These are phyloP conservation scores for Ooceraea biroi DNA, from an alignment of 1,140 invertebrate species.

Conservation along the genomic window DNA sequence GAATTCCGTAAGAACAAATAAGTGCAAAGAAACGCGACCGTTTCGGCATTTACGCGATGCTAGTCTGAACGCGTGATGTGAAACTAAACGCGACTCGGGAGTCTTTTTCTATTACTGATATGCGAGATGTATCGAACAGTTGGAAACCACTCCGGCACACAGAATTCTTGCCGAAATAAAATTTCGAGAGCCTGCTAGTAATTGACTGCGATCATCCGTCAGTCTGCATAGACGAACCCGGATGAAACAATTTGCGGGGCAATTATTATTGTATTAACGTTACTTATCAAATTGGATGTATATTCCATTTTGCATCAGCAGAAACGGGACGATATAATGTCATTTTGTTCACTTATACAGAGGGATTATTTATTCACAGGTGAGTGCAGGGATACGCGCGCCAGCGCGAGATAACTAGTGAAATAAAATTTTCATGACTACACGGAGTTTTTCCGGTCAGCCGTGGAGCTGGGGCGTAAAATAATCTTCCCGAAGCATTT, in stretches of 20 bases:
- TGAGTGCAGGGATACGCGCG: background rate
- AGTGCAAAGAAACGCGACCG: slow-evolving; percentile 14
- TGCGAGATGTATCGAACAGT: slow-evolving; percentile 32
- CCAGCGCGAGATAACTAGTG: slow-evolving; percentile 9
- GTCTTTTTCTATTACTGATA: slow-evolving; percentile 29
- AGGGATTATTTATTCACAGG: slow-evolving; percentile 23
- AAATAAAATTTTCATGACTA: slow-evolving; percentile 49
- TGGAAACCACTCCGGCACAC: background rate
- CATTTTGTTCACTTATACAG: background rate
- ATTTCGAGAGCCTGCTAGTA: background rate
- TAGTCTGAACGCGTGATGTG: slow-evolving; percentile 43
- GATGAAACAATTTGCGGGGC: background rate
- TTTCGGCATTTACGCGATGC: slow-evolving; percentile 39
- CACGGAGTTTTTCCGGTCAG: slow-evolving; percentile 20
- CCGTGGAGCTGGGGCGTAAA: slow-evolving; percentile 29
- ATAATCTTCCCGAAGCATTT: slow-evolving; percentile 22
- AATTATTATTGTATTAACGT: slow-evolving; percentile 3
- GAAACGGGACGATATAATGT: background rate
- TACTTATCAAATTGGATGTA: background rate
- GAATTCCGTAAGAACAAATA: slow-evolving; percentile 37
- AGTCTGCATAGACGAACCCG: background rate
- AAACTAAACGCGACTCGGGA: slow-evolving; percentile 30
- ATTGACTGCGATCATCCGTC: background rate
- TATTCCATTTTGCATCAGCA: background rate
- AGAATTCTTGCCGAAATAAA: background rate